Conservation (phyloP, 2,797 vertebrate species). For the Lagorchestes hirsutus region DNA sequence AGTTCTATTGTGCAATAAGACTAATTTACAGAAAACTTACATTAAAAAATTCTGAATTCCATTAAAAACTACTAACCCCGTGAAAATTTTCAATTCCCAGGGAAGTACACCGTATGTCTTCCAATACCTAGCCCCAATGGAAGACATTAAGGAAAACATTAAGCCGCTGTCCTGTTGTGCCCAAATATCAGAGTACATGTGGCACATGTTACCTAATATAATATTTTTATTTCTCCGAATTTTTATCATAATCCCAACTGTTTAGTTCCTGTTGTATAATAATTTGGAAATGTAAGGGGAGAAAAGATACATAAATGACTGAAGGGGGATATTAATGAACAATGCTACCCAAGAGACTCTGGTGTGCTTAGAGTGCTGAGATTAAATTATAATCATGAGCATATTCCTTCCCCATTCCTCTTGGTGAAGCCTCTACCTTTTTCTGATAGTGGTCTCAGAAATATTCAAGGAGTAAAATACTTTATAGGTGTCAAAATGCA, state of each 20-base stretch:
- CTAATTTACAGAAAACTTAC: neutral
- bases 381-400: neutral
- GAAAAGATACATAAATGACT: neutral
- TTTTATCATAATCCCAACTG: constrained; percentile 53
- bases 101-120: neutral
- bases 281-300: neutral
- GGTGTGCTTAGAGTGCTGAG: neutral
- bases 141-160: constrained; percentile 11
- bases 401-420: neutral
- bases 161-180: neutral
- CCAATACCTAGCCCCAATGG: neutral
- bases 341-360: neutral
- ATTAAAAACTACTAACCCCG: constrained; percentile 21
- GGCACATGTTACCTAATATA: neutral
- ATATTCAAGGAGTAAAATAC: neutral
- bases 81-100: constrained; percentile 14
- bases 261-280: constrained; percentile 15
- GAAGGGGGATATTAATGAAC: neutral
- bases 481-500: neutral
- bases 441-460: neutral
- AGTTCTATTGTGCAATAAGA: neutral
- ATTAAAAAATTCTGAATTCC: constrained; percentile 7
- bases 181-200: neutral
- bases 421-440: neutral
- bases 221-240: constrained; percentile 46